phyloP scores from a whole-genome alignment of 2,888 invertebrate genomes.

The Tholera decimalis region DNA sequence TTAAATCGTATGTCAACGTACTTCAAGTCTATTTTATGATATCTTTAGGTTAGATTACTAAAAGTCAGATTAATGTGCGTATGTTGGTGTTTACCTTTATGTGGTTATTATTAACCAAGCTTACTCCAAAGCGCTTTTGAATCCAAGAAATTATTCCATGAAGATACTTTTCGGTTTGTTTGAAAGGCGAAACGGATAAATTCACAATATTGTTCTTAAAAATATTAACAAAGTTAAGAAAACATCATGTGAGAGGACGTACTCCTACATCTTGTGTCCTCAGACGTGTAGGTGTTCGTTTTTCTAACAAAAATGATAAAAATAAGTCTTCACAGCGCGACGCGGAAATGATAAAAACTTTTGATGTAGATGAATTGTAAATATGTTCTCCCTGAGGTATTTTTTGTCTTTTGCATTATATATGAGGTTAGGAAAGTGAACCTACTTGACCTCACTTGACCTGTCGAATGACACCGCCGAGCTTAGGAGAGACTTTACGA shows the following conservation, averaged over 20 bases:
- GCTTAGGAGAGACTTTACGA: background rate
- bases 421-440: slow-evolving; percentile 5
- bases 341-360: slow-evolving; percentile 45
- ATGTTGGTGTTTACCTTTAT: no score
- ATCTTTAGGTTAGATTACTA: no score
- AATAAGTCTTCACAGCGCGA: slow-evolving; percentile 8
- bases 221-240: slow-evolving; percentile 17
- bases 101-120: no score
- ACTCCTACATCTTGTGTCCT: background rate
- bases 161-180: no score
- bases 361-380: slow-evolving; percentile 56
- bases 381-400: slow-evolving; percentile 48
- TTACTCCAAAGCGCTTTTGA: no score
- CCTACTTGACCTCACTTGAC: slow-evolving; percentile 18
- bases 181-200: background rate
- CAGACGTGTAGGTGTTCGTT: slow-evolving; percentile 8
- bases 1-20: no score
- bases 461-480: background rate
- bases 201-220: slow-evolving; percentile 17
- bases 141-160: no score
- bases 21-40: no score
- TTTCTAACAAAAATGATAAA: slow-evolving; percentile 20
- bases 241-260: no score
- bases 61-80: no score
- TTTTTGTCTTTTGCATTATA: slow-evolving; percentile 20